Conservation (phyloP, 2,888 invertebrate genomes). For the Drosophila prolongata region DNA sequence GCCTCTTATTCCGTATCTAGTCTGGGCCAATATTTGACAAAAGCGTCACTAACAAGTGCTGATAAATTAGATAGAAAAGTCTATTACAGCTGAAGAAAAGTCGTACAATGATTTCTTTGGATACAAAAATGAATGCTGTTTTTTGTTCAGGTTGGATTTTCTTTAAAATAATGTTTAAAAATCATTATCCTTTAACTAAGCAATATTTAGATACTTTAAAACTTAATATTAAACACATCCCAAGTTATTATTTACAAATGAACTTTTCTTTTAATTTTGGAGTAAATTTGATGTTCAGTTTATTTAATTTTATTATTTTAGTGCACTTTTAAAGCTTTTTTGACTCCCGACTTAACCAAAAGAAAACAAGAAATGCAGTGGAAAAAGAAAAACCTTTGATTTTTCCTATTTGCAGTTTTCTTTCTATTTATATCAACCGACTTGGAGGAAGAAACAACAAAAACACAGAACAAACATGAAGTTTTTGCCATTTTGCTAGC, state of each 20-base stretch:
- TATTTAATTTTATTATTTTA: too few species aligned
- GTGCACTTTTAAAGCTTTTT: background rate
- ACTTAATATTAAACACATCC: too few species aligned
- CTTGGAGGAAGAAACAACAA: slow-evolving; percentile 34
- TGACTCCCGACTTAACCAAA: slow-evolving; percentile 1
- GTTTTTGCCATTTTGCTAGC: slow-evolving; percentile 52
- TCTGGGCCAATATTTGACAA: slow-evolving; percentile 61
- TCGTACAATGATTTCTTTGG: background rate
- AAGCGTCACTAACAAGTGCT: slow-evolving; percentile 26
- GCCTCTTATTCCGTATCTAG: slow-evolving; percentile 49
- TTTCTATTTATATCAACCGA: slow-evolving; percentile 71
- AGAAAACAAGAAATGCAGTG: slow-evolving; percentile 7
- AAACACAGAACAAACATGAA: slow-evolving; percentile 63
- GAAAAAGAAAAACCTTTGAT: slow-evolving; percentile 18
- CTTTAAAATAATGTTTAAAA: background rate
- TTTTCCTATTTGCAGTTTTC: slow-evolving; percentile 58
- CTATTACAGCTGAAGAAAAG: slow-evolving; percentile 11
- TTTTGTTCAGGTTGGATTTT: background rate
- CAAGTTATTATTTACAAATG: too few species aligned
- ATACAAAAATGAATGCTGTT: background rate
- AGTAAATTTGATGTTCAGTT: too few species aligned
- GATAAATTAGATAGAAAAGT: slow-evolving; percentile 38
- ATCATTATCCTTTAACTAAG: too few species aligned
- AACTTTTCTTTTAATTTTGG: too few species aligned
- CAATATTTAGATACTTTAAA: background rate